A percentile compares a stretch with the other conserved stretches of the same genome.
phyloP scores from a whole-genome alignment of 2,113 vertebrate species.

The Procapra przewalskii region DNA sequence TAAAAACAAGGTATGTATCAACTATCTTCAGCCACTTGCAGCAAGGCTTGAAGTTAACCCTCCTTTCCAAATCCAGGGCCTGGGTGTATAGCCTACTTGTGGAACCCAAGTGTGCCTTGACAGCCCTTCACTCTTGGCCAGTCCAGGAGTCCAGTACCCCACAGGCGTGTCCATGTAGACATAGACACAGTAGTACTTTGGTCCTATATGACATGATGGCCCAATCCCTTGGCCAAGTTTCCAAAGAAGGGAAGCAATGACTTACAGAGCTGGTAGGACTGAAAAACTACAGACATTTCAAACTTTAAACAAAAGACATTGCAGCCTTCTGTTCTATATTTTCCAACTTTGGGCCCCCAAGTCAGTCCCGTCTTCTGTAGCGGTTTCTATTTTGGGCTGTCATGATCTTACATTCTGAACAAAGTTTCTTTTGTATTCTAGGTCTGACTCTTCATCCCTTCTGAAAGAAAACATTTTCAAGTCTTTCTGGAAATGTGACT shows the following conservation, averaged over 20 bases:
- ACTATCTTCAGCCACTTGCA: background rate
- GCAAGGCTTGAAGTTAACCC: background rate
- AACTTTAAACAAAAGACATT: background rate
- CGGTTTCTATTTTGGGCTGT: background rate
- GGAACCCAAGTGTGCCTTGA: background rate
- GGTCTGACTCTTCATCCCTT: background rate
- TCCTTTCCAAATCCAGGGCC: background rate
- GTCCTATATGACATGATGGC: background rate
- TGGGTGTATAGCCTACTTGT: background rate
- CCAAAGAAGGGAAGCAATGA: background rate
- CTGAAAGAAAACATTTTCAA: background rate
- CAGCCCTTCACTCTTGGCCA: background rate
- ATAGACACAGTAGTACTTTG: background rate
- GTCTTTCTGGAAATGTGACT: conserved; percentile 34
- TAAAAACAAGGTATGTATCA: background rate
- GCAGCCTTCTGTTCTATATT: background rate
- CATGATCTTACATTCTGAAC: background rate
- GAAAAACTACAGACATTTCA: background rate
- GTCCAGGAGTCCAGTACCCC: background rate
- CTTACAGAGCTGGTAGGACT: background rate
- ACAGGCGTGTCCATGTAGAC: background rate
- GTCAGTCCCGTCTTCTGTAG: background rate
- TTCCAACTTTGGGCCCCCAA: background rate
- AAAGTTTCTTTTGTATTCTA: conserved; percentile 22
- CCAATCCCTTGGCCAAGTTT: background rate